Evolutionary conservation across 2,888 invertebrate species (phyloP).

Genomic region (Drosophila neonasuta): DNA sequence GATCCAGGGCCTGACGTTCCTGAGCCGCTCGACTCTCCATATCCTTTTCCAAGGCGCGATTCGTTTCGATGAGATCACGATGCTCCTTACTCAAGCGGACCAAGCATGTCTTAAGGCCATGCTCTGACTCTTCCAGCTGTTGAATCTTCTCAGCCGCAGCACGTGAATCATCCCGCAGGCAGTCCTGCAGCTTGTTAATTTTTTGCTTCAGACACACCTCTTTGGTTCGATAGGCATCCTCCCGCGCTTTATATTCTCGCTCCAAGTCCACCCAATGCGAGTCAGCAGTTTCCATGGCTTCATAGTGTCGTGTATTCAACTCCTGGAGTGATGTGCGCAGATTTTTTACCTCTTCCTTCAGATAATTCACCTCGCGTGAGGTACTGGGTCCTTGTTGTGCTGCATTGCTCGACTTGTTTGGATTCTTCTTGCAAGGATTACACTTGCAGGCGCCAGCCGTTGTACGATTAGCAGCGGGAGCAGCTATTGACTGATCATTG

Average conservation of each 20-base stretch:
- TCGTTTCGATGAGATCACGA: slow-evolving; percentile 83
- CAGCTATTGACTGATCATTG: slow-evolving; percentile 48
- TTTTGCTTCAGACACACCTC: slow-evolving; percentile 84
- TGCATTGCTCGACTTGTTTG: background rate
- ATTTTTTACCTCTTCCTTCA: slow-evolving; percentile 78
- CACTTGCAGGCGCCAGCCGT: slow-evolving; percentile 17
- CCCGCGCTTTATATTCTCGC: slow-evolving; percentile 85
- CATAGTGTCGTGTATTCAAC: slow-evolving; percentile 86
- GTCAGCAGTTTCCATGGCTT: slow-evolving; percentile 88
- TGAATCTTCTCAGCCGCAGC: slow-evolving; percentile 83
- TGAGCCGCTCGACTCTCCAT: slow-evolving; percentile 83
- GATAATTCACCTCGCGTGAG: slow-evolving; percentile 53
- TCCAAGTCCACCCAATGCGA: slow-evolving; percentile 88
- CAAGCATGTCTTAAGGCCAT: slow-evolving; percentile 83
- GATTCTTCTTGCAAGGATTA: background rate
- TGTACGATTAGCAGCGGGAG: slow-evolving; percentile 8
- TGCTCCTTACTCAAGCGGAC: slow-evolving; percentile 84
- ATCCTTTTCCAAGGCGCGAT: slow-evolving; percentile 83
- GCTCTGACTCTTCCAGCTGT: slow-evolving; percentile 85
- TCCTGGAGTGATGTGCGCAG: slow-evolving; percentile 83
- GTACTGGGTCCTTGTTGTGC: slow-evolving; percentile 11
- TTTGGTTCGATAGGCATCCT: slow-evolving; percentile 83
- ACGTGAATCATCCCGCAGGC: slow-evolving; percentile 83
- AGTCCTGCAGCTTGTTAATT: slow-evolving; percentile 84
- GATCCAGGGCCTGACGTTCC: slow-evolving; percentile 83